Evolutionary conservation across 2,888 invertebrate genomes (phyloP), one percentile per base, ranked within the genome.

Genomic region (Junonia oenone): DNA sequence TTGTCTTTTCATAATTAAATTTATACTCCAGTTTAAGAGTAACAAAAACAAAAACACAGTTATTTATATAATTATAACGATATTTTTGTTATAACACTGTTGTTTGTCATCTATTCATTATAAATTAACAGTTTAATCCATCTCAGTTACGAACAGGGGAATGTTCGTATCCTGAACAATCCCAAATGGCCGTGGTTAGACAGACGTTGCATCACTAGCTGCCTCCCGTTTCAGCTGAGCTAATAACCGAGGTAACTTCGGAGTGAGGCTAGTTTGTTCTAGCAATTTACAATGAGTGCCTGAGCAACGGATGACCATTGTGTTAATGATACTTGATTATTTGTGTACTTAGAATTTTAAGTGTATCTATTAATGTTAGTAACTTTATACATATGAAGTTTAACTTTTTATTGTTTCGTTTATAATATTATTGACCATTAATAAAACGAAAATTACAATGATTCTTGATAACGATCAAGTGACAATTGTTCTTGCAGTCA

Each of bases 171-270:
- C 62, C 63, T 59, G 63, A 58, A 60, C 62, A 65, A 68, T 68
- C 62, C 62, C 69, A 55, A 66, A 60, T 64, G 68, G 66, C 70
- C 70, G 72, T 68, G 65, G 71, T 69, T 68, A 67, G 69, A 65
- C 69, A 67, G 66, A 68, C 68, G 68, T 68, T 69, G 37, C 71
- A 70, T 72, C 66, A 68, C 70, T 63, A 69, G 69, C 73, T 69
- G 68, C 69, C 59, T 71, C 68, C 72, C 72, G 75, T 78, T 78
- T 73, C 26, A 54, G 70, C 77, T 76, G 76, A 81, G 80, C 75
- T 78, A 83, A 82, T 82, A 83, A 77, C 75, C 69, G 72, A 76
- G 72, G 73, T 74, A 72, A 71, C 70, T 58, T 57, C 67, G 40
- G 27, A 51, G 52, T 52, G 40, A 26, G 45, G 45, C 45, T 53